Base-by-base conservation (phyloP, 2,888 invertebrate genomes). In the Flabesymbios commensalis region DNA sequence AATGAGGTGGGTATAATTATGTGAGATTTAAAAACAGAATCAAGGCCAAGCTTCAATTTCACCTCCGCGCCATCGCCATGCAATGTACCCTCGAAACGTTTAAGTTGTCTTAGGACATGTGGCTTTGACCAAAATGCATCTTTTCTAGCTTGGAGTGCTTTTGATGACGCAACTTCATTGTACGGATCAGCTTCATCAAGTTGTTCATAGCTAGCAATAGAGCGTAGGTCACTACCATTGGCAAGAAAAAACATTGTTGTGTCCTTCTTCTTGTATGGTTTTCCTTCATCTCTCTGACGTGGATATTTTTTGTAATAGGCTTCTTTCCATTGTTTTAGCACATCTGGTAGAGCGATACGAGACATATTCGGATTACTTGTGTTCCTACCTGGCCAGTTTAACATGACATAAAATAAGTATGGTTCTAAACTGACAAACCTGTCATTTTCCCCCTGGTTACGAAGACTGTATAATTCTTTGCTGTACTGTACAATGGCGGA, bases 241-340 rank as follows among this genome's bases (percentile, higher is more conserved):
- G 71, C 71, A 1, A 74, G 62, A 43, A 72, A 73, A 57, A 71
- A 73, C n/a, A 71, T 65, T 10, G 73, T 72, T 29, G 71, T 72
- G 10, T 70, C 74, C 39, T 67, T 69, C 52, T 69, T 67, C 45
- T 62, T 57, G 41, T 59, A 51, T 4, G 63, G 61, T 54, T 33
- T 59, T 19, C 64, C 63, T 7, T 62, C 66, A 17, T 63, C 60
- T 2, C 31, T 49, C 42, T 68, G 70, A 22, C 64, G 61, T n/a
- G 74, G 74, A 45, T 73, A 70, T 33, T 66, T 71, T 36, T 51
- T 63, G 22, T 59, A 57, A 59, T 71, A 74, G 19, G 74, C 71
- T 31, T 49, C 58, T 48, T 65, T 65, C 72, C 71, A 72, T 31
- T 65, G 53, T 4, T 39, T 49, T 29, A 71, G 43, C 22, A 65